Evolutionary conservation across 2,888 invertebrate species (phyloP), one percentile per base, ranked within the genome.

Genomic region (Hylaea fasciaria): DNA sequence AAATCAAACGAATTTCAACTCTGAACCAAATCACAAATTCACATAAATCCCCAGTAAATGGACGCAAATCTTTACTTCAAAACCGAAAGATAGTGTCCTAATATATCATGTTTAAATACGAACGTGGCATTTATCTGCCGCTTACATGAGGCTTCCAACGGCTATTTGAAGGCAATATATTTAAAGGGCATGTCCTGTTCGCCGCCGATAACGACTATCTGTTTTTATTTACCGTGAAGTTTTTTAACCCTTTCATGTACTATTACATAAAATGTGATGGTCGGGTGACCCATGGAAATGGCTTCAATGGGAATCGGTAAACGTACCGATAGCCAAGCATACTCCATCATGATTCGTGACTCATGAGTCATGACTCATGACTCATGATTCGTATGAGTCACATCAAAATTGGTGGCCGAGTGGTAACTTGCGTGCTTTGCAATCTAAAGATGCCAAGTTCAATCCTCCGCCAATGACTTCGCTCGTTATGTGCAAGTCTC

Each of bases 51-150:
- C 14, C 13, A 11, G 41, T 22, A 49, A 40, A 49, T 54, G 14
- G 5, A 29, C 39, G 39, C 13, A 16, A 58, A 48, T 47, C 49
- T 44, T 13, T 39, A 11, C 40, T 58, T 62, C 48, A 51, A 57
- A 57, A 54, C 56, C 28, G 9, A 52, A 61, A 56, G 52, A 62
- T 63, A 62, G 56, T 53, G 55, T 37, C 49, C 37, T 39, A 57
- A 61, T 68, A 65, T 54, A 68, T 65, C 55, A 68, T 59, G 62
- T 65, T 64, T 64, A 64, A 65, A 65, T 50, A 50, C 61, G 61
- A 58, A 63, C 63, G 59, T 61, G 58, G 22, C 55, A 59, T 68
- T 65, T 68, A 68, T 68, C 65, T 63, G 49, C 43, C 14, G 43
- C 54, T 47, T 59, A 63, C 60, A 65, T 61, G 57, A 62, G 52